Evolutionary conservation across 2,888 invertebrate genomes (phyloP), one percentile per base, ranked within the genome.

Genomic region (Phyllotreta cruciferae): DNA sequence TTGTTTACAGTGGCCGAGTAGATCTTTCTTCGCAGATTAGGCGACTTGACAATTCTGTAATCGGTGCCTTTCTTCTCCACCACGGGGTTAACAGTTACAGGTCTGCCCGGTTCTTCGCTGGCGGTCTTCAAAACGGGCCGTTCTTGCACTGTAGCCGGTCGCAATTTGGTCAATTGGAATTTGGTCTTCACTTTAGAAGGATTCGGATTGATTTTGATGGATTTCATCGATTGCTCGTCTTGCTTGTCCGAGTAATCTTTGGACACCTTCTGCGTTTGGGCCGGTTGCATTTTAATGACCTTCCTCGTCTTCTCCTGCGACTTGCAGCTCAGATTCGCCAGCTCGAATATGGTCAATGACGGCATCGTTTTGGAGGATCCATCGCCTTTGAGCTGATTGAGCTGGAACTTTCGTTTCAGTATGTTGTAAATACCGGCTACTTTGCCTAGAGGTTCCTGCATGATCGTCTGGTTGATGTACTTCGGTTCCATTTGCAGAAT

Each of bases 371-470:
- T 74, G 1, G 72, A 73, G 24, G 76, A 64, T 3, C 76, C 75
- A 52, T 77, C 76, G 8, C 76, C 76, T 49, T 70, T 68, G 13
- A 77, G 63, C 66, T 70, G 69, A 53, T 58, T 68, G 39, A 74
- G 65, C 7, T 68, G 67, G 36, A 69, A 63, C 53, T 66, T 71
- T 42, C 74, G 75, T 3, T 70, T 65, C 8, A 85, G 81, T 62
- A 89, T 86, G 77, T 88, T 88, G 78, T 84, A 88, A 73, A 88
- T 85, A 56, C 87, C 88, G 2, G 85, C 87, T 11, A 85, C 72
- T 14, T 84, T 78, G 0, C 87, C 87, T 71, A 84, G 86, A 0
- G 85, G 86, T 61, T 86, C 85, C 0, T 82, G 81, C 56, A 82
- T 82, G 38, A 88, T 80, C 65, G 83, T 82, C 1, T 82, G 79